Evolutionary conservation across 2,113 vertebrate species (phyloP).

Genomic region (Ptychochromis oligacanthus): DNA sequence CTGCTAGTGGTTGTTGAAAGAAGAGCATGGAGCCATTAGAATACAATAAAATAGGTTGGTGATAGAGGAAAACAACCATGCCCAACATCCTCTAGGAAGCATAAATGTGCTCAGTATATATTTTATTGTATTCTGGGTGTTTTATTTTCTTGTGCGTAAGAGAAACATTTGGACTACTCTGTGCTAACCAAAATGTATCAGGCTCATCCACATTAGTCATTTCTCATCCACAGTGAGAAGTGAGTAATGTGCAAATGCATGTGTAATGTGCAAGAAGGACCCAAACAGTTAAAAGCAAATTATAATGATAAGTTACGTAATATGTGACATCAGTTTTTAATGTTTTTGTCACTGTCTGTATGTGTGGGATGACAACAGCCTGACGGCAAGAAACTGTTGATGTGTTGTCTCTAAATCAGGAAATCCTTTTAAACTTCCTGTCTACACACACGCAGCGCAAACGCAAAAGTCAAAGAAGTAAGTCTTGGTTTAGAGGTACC

Average conservation of each 20-base stretch:
- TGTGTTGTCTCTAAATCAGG: constrained; percentile 58
- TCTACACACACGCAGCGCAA: not conserved
- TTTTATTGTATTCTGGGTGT: not conserved
- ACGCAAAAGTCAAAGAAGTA: constrained; percentile 20
- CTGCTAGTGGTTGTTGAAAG: not conserved
- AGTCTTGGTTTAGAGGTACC: not conserved
- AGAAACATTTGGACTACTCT: not conserved
- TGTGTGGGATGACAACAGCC: not conserved
- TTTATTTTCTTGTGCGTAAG: not conserved
- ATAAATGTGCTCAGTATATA: not conserved
- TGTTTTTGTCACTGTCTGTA: not conserved
- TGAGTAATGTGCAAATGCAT: not conserved
- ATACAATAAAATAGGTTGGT: not conserved
- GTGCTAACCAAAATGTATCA: not conserved
- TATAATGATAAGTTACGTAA: not conserved
- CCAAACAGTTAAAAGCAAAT: not conserved
- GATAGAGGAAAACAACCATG: not conserved
- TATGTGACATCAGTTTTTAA: not conserved
- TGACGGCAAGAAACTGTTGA: not conserved
- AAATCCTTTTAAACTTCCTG: constrained; percentile 71
- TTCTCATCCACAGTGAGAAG: no score
- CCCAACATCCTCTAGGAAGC: not conserved
- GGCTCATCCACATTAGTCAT: not conserved
- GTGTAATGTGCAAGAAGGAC: not conserved
- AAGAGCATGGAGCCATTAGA: not conserved